phyloP scores from a whole-genome alignment of 1,140 invertebrate species.

The Micrasema longulum region DNA sequence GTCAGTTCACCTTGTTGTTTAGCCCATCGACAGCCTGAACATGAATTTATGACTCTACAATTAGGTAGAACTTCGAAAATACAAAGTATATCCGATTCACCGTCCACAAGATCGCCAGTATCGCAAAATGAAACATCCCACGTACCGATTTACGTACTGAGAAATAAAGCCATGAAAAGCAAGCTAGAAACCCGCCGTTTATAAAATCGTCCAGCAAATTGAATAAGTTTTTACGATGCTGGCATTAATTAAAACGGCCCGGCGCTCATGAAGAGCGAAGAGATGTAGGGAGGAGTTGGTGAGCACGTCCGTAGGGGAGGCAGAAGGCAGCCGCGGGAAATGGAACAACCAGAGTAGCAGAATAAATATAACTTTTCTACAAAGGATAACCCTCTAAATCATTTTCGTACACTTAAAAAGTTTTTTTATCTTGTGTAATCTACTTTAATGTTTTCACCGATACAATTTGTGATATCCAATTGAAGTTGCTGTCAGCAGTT shows the following conservation, averaged over 20 bases:
- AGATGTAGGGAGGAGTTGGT: neutral
- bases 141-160: constrained; percentile 27
- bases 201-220: constrained; percentile 51
- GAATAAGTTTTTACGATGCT: constrained; percentile 51
- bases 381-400: too few relatives aligned
- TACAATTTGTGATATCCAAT: too few relatives aligned
- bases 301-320: neutral
- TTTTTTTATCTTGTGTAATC: too few relatives aligned
- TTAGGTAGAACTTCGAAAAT: neutral
- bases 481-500: too few relatives aligned
- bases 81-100: neutral
- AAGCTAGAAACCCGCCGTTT: constrained; percentile 10
- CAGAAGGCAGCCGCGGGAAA: constrained; percentile 1
- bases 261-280: constrained; percentile 6
- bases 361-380: constrained; percentile 22
- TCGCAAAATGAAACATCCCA: constrained; percentile 39
- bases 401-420: too few relatives aligned
- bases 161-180: constrained; percentile 43
- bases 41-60: constrained; percentile 12
- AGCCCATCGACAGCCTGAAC: too few relatives aligned
- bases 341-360: constrained; percentile 19
- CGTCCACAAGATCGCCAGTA: constrained; percentile 6
- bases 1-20: too few relatives aligned
- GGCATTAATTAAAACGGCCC: constrained; percentile 51
- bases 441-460: too few relatives aligned